Conservation (phyloP, 2,113 vertebrate species). For the Ammospiza nelsoni region DNA sequence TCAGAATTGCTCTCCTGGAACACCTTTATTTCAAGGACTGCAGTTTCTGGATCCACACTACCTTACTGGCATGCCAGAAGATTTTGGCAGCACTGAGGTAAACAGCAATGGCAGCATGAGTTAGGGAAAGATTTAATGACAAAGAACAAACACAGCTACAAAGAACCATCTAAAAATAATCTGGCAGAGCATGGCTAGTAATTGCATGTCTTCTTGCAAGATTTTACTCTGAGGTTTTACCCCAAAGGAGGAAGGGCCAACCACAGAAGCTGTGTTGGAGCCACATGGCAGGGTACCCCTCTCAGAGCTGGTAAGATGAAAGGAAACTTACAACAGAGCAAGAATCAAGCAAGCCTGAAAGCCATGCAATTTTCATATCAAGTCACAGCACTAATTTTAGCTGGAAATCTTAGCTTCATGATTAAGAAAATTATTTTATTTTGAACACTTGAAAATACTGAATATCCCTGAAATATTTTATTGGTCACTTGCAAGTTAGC, state of each 20-base stretch:
- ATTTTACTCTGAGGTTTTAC: background rate
- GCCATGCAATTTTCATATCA: background rate
- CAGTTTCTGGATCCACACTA: background rate
- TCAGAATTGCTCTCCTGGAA: background rate
- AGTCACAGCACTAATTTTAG: background rate
- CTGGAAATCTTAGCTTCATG: background rate
- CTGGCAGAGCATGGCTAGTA: background rate
- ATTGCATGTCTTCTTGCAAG: background rate
- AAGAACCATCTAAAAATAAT: constrained; percentile 11
- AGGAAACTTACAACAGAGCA: background rate
- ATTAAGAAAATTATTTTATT: background rate
- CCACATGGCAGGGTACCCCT: background rate
- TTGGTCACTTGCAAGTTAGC: background rate
- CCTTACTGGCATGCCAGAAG: background rate
- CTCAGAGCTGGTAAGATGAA: background rate
- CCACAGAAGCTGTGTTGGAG: background rate
- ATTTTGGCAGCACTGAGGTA: constrained; percentile 4
- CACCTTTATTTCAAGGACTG: background rate
- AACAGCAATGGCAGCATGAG: background rate
- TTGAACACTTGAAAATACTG: background rate
- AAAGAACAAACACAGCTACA: background rate
- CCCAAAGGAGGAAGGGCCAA: background rate
- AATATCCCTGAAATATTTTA: background rate
- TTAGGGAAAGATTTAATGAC: background rate
- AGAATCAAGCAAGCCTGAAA: background rate